A percentile compares a stretch with the other conserved stretches of the same genome.
Evolutionary conservation across 64 coral and sea anemone species (phyloP).

Genomic region (Porites lutea): DNA sequence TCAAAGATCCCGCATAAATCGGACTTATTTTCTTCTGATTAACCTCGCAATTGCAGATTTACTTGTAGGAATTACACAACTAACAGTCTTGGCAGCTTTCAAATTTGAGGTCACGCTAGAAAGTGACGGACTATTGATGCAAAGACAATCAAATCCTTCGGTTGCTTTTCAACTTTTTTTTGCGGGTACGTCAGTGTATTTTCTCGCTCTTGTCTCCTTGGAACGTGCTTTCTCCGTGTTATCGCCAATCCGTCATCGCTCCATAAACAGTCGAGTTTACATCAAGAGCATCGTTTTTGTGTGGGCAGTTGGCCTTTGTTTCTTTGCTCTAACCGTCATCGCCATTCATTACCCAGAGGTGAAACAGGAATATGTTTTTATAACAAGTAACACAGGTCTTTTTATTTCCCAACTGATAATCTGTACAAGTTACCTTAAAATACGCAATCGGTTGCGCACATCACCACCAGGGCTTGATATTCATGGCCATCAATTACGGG

Average conservation of each 20-base stretch:
- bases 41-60: neutral
- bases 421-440: neutral
- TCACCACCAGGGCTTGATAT: neutral
- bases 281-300: neutral
- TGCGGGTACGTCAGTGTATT: neutral
- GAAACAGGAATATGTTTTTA: neutral
- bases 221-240: neutral
- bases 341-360: neutral
- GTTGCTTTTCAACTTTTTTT: neutral
- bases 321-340: neutral
- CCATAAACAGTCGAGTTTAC: neutral
- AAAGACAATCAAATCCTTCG: neutral
- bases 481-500: neutral
- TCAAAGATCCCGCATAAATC: neutral
- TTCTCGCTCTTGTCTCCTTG: constrained; percentile 17
- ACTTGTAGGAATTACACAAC: neutral
- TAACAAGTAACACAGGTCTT: neutral
- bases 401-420: neutral
- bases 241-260: neutral
- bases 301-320: neutral
- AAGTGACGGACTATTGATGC: neutral
- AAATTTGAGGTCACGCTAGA: neutral
- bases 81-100: neutral
- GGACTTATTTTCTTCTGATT: neutral
- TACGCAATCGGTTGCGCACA: neutral